Conservation (phyloP, 2,888 invertebrate genomes). For the Eristalinus sepulchralis region DNA sequence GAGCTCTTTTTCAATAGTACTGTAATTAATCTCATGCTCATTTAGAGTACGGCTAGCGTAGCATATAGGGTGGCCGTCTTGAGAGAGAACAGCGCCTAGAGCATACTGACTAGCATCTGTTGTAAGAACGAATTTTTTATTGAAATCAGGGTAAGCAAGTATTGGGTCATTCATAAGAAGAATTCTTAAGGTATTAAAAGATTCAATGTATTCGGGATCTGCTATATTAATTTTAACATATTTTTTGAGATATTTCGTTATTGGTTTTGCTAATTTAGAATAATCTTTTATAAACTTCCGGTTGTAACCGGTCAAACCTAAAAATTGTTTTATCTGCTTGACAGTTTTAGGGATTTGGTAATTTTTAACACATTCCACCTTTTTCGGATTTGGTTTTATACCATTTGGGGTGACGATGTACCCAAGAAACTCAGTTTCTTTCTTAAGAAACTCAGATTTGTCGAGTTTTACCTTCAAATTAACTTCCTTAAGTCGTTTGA, state of each 20-base stretch:
- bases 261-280: slow-evolving; percentile 56
- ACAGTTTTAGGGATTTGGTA: slow-evolving; percentile 71
- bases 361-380: slow-evolving; percentile 73
- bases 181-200: not conserved
- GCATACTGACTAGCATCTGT: not conserved
- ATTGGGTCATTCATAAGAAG: slow-evolving; percentile 8
- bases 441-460: too few species aligned
- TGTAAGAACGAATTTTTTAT: not conserved
- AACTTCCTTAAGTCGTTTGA: too few species aligned
- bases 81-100: not conserved
- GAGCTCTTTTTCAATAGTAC: not conserved
- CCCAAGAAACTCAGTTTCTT: slow-evolving; percentile 70
- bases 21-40: not conserved
- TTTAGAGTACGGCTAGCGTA: not conserved
- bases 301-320: slow-evolving; percentile 72
- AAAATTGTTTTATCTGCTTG: slow-evolving; percentile 73
- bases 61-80: too few species aligned
- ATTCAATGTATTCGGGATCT: not conserved
- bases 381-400: slow-evolving; percentile 74
- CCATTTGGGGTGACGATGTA: slow-evolving; percentile 71
- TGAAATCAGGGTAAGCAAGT: slow-evolving; percentile 58
- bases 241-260: slow-evolving; percentile 54
- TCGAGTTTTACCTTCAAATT: too few species aligned
- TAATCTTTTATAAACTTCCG: slow-evolving; percentile 67
- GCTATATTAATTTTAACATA: slow-evolving; percentile 15